Evolutionary conservation across 1,140 invertebrate genomes (phyloP).

Genomic region (Aphelinus certus): DNA sequence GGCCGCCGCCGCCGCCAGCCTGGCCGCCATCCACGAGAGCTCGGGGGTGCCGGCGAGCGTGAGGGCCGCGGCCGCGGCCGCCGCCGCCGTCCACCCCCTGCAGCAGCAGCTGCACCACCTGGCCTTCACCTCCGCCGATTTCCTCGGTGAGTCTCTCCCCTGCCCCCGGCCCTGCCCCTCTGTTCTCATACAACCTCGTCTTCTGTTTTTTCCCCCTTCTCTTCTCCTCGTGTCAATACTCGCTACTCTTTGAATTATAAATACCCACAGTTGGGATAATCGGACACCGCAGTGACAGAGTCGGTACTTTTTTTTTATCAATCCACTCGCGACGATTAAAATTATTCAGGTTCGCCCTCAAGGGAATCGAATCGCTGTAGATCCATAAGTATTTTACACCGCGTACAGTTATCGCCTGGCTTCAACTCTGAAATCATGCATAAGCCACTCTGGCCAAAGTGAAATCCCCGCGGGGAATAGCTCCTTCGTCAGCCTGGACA

Average conservation of each 20-base stretch:
- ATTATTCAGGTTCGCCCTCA: too few species aligned
- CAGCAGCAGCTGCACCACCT: constrained; percentile 69
- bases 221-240: too few species aligned
- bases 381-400: too few species aligned
- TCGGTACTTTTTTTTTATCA: too few species aligned
- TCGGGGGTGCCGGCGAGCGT: constrained; percentile 70
- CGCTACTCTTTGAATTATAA: too few species aligned
- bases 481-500: background rate
- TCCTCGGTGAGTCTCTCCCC: constrained; percentile 72
- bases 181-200: background rate
- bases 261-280: too few species aligned
- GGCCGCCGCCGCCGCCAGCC: constrained; percentile 46
- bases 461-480: background rate
- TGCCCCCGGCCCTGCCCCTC: background rate
- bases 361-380: too few species aligned
- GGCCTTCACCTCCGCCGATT: constrained; percentile 73
- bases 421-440: background rate
- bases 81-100: constrained; percentile 59
- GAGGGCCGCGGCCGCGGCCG: constrained; percentile 66
- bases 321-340: too few species aligned
- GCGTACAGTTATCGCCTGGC: background rate
- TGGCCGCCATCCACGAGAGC: constrained; percentile 59
- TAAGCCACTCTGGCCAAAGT: background rate
- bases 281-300: too few species aligned
- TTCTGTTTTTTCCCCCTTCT: too few species aligned